These are phyloP conservation scores for Paraescarpia echinospica DNA, from an alignment of 1,140 invertebrate species.

Conservation along the genomic window DNA sequence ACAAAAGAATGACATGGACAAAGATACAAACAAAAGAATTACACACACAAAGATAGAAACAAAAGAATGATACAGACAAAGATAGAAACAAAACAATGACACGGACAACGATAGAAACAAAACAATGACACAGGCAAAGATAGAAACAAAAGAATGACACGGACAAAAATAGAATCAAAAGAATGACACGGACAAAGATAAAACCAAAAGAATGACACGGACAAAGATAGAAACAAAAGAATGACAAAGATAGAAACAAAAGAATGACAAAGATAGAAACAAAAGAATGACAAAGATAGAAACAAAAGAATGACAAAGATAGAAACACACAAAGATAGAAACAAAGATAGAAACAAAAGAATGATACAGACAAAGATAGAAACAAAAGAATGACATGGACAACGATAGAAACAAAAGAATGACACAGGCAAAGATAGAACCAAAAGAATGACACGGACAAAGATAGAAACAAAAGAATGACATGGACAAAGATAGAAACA, in stretches of 20 bases:
- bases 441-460: not conserved
- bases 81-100: too few relatives aligned
- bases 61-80: not conserved
- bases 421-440: not conserved
- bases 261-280: not conserved
- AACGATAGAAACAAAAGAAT: not conserved
- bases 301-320: not conserved
- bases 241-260: too few relatives aligned
- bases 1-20: not conserved
- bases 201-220: not conserved
- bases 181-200: not conserved
- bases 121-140: not conserved
- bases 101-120: not conserved
- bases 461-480: not conserved
- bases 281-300: not conserved
- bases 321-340: too few relatives aligned
- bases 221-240: too few relatives aligned
- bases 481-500: too few relatives aligned
- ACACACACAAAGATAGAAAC: not conserved
- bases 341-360: not conserved
- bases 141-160: not conserved
- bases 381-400: not conserved
- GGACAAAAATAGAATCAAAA: not conserved
- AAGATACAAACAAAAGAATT: not conserved
- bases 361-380: not conserved